Conservation (phyloP, 2,888 invertebrate genomes). For the Arrhopalites spinosus region DNA sequence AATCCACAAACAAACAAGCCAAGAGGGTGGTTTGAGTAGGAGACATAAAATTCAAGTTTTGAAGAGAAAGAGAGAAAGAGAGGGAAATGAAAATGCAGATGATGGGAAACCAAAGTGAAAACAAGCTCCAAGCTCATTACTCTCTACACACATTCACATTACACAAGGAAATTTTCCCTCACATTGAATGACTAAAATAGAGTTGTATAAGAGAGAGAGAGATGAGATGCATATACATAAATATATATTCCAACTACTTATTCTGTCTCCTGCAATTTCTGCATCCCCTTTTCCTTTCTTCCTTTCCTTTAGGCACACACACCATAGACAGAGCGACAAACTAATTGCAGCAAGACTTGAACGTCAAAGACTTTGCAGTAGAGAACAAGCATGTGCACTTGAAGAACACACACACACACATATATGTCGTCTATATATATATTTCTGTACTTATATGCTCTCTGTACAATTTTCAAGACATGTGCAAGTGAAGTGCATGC, state of each 20-base stretch:
- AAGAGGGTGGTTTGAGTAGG: too few relatives aligned
- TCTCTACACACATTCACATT: neutral
- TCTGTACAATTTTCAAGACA: conserved; percentile 14
- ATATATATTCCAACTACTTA: conserved; percentile 1
- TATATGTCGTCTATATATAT: neutral
- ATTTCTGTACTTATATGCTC: neutral
- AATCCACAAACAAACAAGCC: too few relatives aligned
- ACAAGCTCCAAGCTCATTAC: neutral
- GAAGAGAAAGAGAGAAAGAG: neutral
- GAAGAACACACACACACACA: neutral
- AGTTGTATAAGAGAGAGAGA: neutral
- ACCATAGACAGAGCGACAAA: neutral
- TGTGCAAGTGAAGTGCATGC: conserved; percentile 14
- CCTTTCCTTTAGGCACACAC: conserved; percentile 11
- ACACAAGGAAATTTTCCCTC: neutral
- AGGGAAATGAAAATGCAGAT: neutral
- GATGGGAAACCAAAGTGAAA: neutral
- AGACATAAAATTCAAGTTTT: neutral
- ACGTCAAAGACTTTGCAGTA: conserved; percentile 13
- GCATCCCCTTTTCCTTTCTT: neutral
- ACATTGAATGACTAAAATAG: neutral
- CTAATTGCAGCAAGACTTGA: conserved; percentile 18
- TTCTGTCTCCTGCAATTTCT: neutral
- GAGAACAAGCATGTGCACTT: conserved; percentile 13
- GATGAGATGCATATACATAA: neutral